Conservation (phyloP, 2,797 vertebrate species). For the Diglossa cyanea region DNA sequence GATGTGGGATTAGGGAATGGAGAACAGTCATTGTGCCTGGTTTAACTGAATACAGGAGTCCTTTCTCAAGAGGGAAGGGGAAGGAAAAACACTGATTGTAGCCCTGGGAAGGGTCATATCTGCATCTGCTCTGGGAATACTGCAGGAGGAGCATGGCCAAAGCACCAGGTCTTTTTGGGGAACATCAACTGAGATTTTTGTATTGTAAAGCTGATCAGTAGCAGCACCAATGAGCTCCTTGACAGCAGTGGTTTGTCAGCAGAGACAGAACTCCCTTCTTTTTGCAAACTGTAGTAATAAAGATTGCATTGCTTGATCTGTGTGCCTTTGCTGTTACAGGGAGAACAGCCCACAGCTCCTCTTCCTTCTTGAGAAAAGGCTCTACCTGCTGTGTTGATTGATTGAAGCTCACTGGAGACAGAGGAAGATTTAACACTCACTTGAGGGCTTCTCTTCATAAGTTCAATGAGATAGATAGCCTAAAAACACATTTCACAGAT, state of each 20-base stretch:
- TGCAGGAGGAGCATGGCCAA: not conserved
- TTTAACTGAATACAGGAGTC: not conserved
- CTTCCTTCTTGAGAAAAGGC: not conserved
- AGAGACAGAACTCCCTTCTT: not conserved
- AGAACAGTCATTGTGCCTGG: not conserved
- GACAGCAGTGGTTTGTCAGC: constrained; percentile 14
- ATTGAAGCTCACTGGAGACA: constrained; percentile 15
- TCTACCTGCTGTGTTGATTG: constrained; percentile 55
- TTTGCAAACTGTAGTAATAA: not conserved
- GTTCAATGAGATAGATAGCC: constrained; percentile 13
- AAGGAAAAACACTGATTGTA: not conserved
- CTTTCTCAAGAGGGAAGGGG: not conserved
- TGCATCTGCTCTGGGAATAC: not conserved
- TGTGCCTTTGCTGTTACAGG: not conserved
- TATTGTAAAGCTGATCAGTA: not conserved
- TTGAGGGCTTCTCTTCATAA: constrained; percentile 1
- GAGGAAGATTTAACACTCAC: constrained; percentile 44
- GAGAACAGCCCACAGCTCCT: constrained; percentile 20
- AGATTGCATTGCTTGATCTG: not conserved
- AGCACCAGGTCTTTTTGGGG: not conserved
- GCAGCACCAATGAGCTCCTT: not conserved
- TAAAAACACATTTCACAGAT: not conserved
- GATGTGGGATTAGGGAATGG: not conserved
- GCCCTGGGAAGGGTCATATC: not conserved
- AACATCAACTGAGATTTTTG: not conserved